Evolutionary conservation across 2,888 invertebrate species (phyloP).

Genomic region (Trilocha varians): DNA sequence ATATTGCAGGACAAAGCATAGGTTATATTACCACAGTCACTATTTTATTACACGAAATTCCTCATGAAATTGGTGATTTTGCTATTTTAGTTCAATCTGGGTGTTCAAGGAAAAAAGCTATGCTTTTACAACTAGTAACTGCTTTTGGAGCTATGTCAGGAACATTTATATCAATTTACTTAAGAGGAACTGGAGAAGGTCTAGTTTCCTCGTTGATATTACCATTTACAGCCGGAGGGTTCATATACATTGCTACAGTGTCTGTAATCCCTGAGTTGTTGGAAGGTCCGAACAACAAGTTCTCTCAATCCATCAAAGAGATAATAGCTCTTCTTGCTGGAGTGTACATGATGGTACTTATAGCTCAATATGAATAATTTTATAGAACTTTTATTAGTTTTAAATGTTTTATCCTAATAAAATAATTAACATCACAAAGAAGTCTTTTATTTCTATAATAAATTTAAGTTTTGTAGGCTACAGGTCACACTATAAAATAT

Average conservation of each 20-base stretch:
- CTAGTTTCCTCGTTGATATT: conserved; percentile 90
- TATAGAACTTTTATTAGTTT: conserved; percentile 7
- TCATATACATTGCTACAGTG: conserved; percentile 99
- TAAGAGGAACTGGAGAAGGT: conserved; percentile 81
- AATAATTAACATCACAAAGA: conserved; percentile 1
- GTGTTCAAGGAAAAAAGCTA: conserved; percentile 93
- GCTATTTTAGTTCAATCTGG: conserved; percentile 98
- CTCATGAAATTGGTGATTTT: conserved; percentile 99
- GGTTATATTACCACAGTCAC: conserved; percentile 95
- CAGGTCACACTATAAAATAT: too few species aligned
- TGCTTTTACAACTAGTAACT: conserved; percentile 93
- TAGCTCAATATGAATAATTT: conserved; percentile 78
- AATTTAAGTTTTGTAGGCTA: neutral
- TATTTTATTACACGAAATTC: conserved; percentile 97
- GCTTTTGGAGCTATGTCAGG: conserved; percentile 96
- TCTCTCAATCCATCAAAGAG: conserved; percentile 93
- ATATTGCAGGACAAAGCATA: conserved; percentile 89
- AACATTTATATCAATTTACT: conserved; percentile 88
- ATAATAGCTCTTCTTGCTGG: conserved; percentile 90
- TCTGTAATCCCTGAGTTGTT: conserved; percentile 98
- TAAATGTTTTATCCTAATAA: conserved; percentile 5
- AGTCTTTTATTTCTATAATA: neutral
- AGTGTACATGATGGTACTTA: conserved; percentile 96
- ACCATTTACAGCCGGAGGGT: conserved; percentile 99
- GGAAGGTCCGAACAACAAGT: conserved; percentile 83